Percentiles rank a stretch among this genome's conserved stretches.
phyloP scores from a whole-genome alignment of 2,797 vertebrate species.

The Galaxias olidus region DNA sequence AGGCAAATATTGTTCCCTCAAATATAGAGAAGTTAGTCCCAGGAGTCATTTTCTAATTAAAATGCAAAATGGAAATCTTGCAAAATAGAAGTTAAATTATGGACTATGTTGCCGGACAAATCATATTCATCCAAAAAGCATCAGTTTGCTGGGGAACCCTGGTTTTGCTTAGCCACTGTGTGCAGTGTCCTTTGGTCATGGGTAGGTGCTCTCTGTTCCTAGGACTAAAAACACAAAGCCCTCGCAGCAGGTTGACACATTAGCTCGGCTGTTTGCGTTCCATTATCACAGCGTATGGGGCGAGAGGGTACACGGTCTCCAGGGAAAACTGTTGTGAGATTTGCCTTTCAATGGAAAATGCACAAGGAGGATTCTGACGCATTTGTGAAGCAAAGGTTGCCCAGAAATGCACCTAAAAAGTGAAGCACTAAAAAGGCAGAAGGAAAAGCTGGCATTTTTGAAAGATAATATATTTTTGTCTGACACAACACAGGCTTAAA shows the following conservation, averaged over 20 bases:
- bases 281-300: slow-evolving; percentile 9
- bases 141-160: neutral
- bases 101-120: too few relatives aligned
- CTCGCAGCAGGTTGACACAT: slow-evolving; percentile 3
- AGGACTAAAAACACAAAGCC: slow-evolving; percentile 4
- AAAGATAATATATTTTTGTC: neutral
- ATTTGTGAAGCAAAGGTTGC: neutral
- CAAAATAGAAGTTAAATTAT: too few relatives aligned
- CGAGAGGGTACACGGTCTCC: neutral
- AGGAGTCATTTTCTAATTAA: too few relatives aligned
- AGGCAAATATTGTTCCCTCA: too few relatives aligned
- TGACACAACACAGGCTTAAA: neutral
- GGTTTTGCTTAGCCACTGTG: neutral
- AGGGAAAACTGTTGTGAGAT: neutral
- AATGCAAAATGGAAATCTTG: too few relatives aligned
- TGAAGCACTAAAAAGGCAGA: too few relatives aligned
- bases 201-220: neutral
- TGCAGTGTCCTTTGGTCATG: slow-evolving; percentile 1
- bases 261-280: slow-evolving; percentile 22
- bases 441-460: too few relatives aligned
- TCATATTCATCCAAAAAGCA: too few relatives aligned
- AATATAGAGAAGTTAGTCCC: too few relatives aligned
- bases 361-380: neutral
- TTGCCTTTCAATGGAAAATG: neutral
- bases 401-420: neutral